A percentile compares a stretch with the other conserved stretches of the same genome.
Conservation (phyloP, 37 sponge, comb jelly and placozoan genomes). For the Cliona cf. orientalis region DNA sequence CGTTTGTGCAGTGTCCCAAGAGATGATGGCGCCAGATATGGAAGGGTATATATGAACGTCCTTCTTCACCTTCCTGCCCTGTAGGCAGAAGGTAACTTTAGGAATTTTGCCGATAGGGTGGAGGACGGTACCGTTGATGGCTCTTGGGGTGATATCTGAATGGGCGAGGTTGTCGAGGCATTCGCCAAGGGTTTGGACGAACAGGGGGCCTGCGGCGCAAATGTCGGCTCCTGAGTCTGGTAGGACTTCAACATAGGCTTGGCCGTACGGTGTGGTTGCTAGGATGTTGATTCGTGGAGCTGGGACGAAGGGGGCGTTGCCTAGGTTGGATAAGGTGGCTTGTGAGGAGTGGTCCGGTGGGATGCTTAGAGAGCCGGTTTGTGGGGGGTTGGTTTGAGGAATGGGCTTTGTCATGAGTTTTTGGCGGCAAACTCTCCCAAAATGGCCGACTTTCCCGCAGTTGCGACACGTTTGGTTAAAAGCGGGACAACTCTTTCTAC, state of each 20-base stretch:
- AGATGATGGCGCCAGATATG: too few species aligned
- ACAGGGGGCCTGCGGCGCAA: constrained; percentile 9
- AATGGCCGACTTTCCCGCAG: constrained; percentile 48
- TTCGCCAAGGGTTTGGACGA: too few species aligned
- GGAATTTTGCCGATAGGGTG: background rate
- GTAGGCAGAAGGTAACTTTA: background rate
- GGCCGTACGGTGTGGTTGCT: too few species aligned
- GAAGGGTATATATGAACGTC: too few species aligned
- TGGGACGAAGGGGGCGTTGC: too few species aligned
- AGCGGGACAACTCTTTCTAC: constrained; percentile 25
- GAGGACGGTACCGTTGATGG: background rate
- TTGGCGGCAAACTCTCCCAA: constrained; percentile 20
- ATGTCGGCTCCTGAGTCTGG: constrained; percentile 37
- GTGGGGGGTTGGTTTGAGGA: too few species aligned
- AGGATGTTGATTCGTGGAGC: too few species aligned
- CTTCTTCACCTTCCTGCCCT: background rate
- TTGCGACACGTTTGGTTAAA: constrained; percentile 21
- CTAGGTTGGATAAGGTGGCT: too few species aligned
- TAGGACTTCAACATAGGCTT: constrained; percentile 10
- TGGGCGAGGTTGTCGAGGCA: too few species aligned
- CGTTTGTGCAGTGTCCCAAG: too few species aligned
- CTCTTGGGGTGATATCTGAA: background rate
- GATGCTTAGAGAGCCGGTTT: too few species aligned
- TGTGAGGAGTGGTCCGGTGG: too few species aligned
- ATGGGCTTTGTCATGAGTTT: constrained; percentile 3